Evolutionary conservation across 2,888 invertebrate genomes (phyloP), one percentile per base, ranked within the genome.

Genomic region (Machimus atricapillus): DNA sequence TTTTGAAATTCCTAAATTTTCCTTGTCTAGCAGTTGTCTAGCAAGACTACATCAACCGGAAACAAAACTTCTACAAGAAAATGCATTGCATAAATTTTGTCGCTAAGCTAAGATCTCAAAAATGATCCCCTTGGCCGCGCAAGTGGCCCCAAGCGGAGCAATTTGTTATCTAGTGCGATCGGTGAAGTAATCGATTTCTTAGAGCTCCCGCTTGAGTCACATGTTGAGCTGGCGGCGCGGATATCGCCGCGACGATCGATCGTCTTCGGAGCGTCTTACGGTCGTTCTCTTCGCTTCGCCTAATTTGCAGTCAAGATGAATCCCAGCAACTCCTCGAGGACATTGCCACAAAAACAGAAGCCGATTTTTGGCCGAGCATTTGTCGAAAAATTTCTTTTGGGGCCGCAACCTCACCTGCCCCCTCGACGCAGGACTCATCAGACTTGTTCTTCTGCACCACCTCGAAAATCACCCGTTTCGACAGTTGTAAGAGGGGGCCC

Each of bases 311-410:
- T 86, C 86, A 78, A 78, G 34, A 52, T 79, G 66, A 52, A 79
- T 86, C 34, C 31, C 34, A 34, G 34, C 86, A 46, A 34, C 66
- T 74, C 58, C 23, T 66, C 31, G 34, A 81, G 43, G 40, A 79
- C 31, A 78, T 73, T 40, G 73, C 2, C 34, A 86, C 34, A 81
- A 86, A 73, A 78, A 73, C 78, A 78, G 77, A 78, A 86, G 77
- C 79, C 66, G 66, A 78, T 86, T 86, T 86, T 77, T 81, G 73
- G 81, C 43, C 66, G 46, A 86, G 79, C 86, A 86, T 86, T 86
- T 81, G 86, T 86, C 86, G 46, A 81, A 81, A 86, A 78, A 79
- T 86, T 79, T 86, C 66, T 81, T 46, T 27, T 19, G 37, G 43
- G 12, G 0, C 43, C 73, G 2, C 31, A 16, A 27, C 5, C 34